Evolutionary conservation across 2,113 vertebrate genomes (phyloP).

Genomic region (Acanthisitta chloris): DNA sequence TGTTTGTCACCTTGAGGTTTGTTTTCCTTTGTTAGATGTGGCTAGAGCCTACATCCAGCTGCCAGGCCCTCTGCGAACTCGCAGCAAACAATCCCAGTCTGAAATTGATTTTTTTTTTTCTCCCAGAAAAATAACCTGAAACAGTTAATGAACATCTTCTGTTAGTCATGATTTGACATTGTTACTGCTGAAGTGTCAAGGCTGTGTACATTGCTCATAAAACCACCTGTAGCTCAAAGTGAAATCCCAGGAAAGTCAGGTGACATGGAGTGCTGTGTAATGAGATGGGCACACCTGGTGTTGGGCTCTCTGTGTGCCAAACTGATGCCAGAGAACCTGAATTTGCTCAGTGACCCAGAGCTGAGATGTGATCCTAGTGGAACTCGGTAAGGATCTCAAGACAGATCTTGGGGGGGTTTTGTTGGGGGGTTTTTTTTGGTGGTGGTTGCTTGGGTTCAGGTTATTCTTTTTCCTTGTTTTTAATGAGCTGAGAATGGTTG

Average conservation of each 20-base stretch:
- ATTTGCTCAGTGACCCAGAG: not conserved
- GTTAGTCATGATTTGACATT: accelerated
- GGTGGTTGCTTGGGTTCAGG: not conserved
- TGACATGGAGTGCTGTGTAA: not conserved
- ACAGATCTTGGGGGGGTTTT: not conserved
- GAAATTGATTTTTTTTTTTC: not conserved
- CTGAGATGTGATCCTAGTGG: not conserved
- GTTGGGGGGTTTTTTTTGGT: not conserved
- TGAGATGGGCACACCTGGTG: no score
- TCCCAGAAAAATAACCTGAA: not conserved
- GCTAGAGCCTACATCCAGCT: not conserved
- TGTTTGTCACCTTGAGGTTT: not conserved
- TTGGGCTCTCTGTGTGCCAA: accelerated
- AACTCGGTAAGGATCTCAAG: not conserved
- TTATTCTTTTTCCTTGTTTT: not conserved
- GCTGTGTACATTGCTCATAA: accelerated
- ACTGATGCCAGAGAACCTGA: not conserved
- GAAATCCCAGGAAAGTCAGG: not conserved
- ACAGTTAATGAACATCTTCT: not conserved
- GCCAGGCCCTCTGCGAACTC: not conserved
- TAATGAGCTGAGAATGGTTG: not conserved
- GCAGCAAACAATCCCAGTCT: not conserved
- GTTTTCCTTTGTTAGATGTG: not conserved
- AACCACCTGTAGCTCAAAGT: not conserved
- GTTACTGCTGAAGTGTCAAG: not conserved